Percentiles rank a stretch among this genome's conserved stretches.
Evolutionary conservation across 2,797 vertebrate species (phyloP).

Genomic region (Manis crassicaudata): DNA sequence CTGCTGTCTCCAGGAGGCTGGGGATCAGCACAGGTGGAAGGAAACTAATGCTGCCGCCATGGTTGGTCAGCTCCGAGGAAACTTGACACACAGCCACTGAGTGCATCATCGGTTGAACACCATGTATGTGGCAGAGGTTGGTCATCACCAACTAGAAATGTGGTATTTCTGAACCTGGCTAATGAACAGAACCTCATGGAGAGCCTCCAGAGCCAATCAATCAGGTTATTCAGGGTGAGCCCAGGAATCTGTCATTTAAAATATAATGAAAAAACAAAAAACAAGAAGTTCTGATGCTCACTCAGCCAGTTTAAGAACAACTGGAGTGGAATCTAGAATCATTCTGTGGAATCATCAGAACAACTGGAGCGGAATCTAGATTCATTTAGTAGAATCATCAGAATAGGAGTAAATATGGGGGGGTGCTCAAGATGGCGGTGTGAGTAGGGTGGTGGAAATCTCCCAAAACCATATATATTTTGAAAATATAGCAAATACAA

Average conservation of each 20-base stretch:
- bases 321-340: neutral
- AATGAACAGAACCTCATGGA: neutral
- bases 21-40: neutral
- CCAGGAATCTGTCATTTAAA: neutral
- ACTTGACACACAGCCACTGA: neutral
- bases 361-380: too few species aligned
- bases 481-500: too few species aligned
- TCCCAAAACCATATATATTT: too few species aligned
- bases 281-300: neutral
- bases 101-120: neutral
- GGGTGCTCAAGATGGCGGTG: too few species aligned
- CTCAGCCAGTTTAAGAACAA: neutral
- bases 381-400: neutral
- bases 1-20: neutral
- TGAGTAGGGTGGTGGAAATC: too few species aligned
- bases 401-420: too few species aligned
- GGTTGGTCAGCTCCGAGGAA: neutral
- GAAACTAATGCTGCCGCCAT: neutral
- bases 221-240: neutral
- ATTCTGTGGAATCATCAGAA: neutral
- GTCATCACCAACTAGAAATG: neutral
- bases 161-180: neutral
- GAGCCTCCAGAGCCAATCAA: neutral
- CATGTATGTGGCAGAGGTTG: neutral
- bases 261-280: neutral